Percentiles rank a stretch among this genome's conserved stretches.
These are phyloP conservation scores for Coracias cyanogaster DNA, from an alignment of 2,797 vertebrate species.

Conservation along the genomic window DNA sequence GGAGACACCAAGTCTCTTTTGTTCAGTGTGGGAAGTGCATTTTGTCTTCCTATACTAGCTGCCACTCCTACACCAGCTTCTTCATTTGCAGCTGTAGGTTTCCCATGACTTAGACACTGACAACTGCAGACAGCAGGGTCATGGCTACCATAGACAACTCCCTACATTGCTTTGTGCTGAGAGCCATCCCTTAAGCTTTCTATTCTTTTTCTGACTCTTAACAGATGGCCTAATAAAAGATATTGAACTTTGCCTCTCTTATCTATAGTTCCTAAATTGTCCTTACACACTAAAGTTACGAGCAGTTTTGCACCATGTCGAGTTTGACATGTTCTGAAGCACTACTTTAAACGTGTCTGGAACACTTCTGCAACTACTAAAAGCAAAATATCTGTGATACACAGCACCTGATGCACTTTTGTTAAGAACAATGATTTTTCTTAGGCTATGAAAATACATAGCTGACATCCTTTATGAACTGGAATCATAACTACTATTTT, in stretches of 20 bases:
- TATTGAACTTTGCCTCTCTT: background rate
- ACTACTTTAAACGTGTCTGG: background rate
- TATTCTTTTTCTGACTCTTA: background rate
- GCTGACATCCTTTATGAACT: background rate
- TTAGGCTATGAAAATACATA: background rate
- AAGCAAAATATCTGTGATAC: background rate
- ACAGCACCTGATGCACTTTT: background rate
- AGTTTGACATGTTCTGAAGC: background rate
- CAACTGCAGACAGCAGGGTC: background rate
- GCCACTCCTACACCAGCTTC: background rate
- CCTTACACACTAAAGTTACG: background rate
- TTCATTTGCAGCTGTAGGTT: background rate
- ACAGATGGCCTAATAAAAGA: background rate
- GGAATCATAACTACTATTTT: background rate
- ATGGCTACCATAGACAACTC: background rate
- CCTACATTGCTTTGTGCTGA: background rate
- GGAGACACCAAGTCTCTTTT: background rate
- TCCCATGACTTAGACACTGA: background rate
- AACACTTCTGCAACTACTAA: background rate
- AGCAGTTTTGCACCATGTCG: background rate
- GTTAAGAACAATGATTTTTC: conserved; percentile 31
- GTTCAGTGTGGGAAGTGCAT: background rate
- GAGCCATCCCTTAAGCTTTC: background rate
- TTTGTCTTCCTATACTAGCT: background rate
- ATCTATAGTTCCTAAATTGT: background rate